A percentile compares a stretch with the other conserved stretches of the same genome.
These are phyloP conservation scores for Cynopterus brachyotis DNA, from an alignment of 2,113 vertebrate genomes.

Conservation along the genomic window DNA sequence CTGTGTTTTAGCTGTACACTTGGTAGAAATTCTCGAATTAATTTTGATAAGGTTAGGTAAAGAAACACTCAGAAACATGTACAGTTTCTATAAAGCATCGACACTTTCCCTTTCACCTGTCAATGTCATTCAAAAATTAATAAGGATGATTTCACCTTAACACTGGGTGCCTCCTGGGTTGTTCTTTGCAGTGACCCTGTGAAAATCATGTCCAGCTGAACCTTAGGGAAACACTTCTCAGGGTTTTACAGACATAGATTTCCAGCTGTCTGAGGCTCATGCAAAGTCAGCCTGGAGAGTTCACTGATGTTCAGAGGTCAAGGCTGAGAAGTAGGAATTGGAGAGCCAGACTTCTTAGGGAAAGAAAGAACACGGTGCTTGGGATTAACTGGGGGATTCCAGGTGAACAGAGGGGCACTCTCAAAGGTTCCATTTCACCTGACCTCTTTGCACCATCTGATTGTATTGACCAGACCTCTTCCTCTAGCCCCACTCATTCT, in stretches of 20 bases:
- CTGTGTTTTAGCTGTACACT: background rate
- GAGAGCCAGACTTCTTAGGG: background rate
- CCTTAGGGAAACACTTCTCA: background rate
- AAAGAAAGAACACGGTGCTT: background rate
- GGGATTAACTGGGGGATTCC: background rate
- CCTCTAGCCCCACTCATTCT: background rate
- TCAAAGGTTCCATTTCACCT: background rate
- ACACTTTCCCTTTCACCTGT: background rate
- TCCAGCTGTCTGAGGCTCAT: background rate
- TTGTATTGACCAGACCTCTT: background rate
- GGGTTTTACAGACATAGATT: background rate
- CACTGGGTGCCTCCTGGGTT: background rate
- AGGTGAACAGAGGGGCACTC: background rate
- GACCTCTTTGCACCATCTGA: background rate
- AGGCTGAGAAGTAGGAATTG: background rate
- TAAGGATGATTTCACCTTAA: background rate
- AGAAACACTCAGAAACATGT: background rate
- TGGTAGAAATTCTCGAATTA: conserved; percentile 1
- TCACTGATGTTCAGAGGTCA: background rate
- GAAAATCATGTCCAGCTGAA: background rate
- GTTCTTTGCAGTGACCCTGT: background rate
- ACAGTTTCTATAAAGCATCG: background rate
- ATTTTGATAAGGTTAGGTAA: background rate
- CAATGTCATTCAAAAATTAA: background rate
- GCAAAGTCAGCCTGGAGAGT: background rate